Evolutionary conservation across 2,113 vertebrate genomes (phyloP).

Genomic region (Oncorhynchus gorbuscha): DNA sequence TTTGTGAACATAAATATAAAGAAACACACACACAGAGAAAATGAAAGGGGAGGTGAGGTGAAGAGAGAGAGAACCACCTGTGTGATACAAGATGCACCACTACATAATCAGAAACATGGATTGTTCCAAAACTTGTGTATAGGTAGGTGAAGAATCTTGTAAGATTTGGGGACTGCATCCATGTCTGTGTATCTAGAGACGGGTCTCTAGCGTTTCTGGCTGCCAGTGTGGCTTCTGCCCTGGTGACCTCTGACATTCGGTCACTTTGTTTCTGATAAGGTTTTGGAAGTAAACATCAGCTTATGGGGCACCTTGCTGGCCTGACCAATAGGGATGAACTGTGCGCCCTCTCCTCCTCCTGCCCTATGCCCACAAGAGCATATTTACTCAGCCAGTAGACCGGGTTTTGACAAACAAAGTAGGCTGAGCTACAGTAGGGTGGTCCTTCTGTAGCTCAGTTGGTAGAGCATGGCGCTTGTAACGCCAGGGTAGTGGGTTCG

Average conservation of each 20-base stretch:
- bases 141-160: background rate
- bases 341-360: background rate
- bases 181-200: background rate
- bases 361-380: background rate
- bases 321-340: background rate
- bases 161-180: background rate
- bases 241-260: background rate
- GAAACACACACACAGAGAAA: too few species aligned
- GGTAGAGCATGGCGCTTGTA: too few species aligned
- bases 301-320: background rate
- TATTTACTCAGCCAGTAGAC: conserved; percentile 7
- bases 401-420: background rate
- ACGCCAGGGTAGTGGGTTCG: too few species aligned
- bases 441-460: too few species aligned
- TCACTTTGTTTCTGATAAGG: conserved; percentile 4
- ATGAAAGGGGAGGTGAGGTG: too few species aligned
- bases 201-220: background rate
- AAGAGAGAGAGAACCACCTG: too few species aligned
- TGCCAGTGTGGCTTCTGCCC: background rate
- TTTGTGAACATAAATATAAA: too few species aligned
- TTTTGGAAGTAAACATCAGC: conserved; percentile 7
- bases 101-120: too few species aligned
- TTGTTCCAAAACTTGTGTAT: too few species aligned
- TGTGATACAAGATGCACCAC: too few species aligned
- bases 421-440: too few species aligned